Percentiles rank a stretch among this genome's conserved stretches.
These are phyloP conservation scores for Cranoglanis bouderius DNA, from an alignment of 2,113 vertebrate species.

Conservation along the genomic window DNA sequence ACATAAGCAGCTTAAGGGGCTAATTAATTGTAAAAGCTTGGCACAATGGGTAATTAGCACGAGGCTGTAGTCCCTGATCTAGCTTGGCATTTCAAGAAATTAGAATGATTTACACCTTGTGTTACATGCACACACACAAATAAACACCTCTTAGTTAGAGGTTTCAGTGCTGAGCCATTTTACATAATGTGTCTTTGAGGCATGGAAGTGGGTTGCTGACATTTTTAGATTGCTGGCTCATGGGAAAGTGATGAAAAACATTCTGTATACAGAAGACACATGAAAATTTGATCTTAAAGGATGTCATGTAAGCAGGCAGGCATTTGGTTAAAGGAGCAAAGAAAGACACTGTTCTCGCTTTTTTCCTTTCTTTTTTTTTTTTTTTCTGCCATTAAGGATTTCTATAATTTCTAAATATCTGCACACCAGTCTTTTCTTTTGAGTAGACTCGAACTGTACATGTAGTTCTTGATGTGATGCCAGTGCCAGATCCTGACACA, in stretches of 20 bases:
- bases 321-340: constrained; percentile 40
- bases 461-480: background rate
- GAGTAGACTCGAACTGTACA: background rate
- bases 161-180: constrained; percentile 21
- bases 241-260: constrained; percentile 11
- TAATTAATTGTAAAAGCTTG: constrained; percentile 59
- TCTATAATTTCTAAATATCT: background rate
- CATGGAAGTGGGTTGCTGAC: constrained; percentile 16
- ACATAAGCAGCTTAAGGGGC: constrained; percentile 57
- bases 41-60: constrained; percentile 56
- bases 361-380: background rate
- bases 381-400: background rate
- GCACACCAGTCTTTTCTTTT: background rate
- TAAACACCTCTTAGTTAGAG: background rate
- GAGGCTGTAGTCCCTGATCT: constrained; percentile 46
- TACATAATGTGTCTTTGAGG: background rate
- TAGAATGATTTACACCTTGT: background rate
- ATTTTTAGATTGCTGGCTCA: constrained; percentile 37
- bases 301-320: background rate
- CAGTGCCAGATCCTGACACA: too few relatives aligned
- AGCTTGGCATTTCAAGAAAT: constrained; percentile 50
- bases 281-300: background rate
- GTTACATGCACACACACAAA: background rate
- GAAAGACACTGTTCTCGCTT: background rate
- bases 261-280: background rate